Evolutionary conservation across 1,140 invertebrate species (phyloP).

Genomic region (Cataglyphis hispanica): DNA sequence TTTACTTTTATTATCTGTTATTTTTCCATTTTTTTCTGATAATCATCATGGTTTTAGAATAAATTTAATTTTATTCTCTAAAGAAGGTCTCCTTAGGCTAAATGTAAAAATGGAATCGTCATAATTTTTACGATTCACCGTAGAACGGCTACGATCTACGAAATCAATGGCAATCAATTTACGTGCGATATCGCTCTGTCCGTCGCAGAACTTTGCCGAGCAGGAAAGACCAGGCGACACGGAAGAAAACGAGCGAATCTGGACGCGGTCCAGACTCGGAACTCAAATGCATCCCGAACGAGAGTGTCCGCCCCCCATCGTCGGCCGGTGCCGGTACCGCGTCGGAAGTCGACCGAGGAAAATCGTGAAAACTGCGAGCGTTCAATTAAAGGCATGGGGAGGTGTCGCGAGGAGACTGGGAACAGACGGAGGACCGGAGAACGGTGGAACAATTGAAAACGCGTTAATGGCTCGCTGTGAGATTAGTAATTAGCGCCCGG

Average conservation of each 20-base stretch:
- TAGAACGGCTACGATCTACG: constrained; percentile 37
- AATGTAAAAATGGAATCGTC: constrained; percentile 28
- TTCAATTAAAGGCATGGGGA: constrained; percentile 45
- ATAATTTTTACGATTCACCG: constrained; percentile 40
- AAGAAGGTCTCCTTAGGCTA: not conserved
- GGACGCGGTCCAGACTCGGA: constrained; percentile 54
- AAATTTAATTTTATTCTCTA: not conserved
- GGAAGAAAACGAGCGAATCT: constrained; percentile 64
- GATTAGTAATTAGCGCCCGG: constrained; percentile 52
- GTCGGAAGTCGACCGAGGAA: constrained; percentile 40
- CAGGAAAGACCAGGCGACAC: constrained; percentile 46
- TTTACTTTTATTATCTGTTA: not conserved
- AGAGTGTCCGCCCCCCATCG: constrained; percentile 52
- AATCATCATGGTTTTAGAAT: not conserved
- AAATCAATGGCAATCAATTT: constrained; percentile 70
- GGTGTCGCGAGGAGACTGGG: not conserved
- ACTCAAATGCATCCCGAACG: constrained; percentile 52
- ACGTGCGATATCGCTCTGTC: constrained; percentile 56
- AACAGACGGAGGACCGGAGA: constrained; percentile 11
- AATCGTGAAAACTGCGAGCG: constrained; percentile 40
- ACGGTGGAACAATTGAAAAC: constrained; percentile 54
- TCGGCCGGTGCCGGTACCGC: constrained; percentile 21
- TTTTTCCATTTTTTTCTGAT: not conserved
- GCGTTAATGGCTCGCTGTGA: constrained; percentile 51
- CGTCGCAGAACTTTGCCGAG: constrained; percentile 33